Base-by-base conservation (phyloP, 2,888 invertebrate genomes). In the Smittia sp. region DNA sequence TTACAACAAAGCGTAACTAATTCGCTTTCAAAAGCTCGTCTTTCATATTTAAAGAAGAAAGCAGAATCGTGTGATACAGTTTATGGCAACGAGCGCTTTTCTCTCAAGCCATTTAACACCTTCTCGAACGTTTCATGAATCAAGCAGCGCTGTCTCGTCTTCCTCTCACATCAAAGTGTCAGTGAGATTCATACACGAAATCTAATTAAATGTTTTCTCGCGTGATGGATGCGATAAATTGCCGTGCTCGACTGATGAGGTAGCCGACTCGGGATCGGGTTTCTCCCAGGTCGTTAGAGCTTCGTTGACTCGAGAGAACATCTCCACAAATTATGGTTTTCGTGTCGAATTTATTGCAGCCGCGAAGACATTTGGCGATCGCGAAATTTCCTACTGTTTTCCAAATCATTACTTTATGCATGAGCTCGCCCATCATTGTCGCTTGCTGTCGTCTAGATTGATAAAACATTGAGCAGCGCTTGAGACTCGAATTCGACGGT, bases 1-100 rank as follows among this genome's bases (percentile, higher is more conserved):
- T 32, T 25, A 69, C 69, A 69, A 69, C 69, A 69, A 69, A 69
- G 69, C 69, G 54, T 54, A 69, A 69, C 69, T 41, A 69, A 69
- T 69, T 69, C 27, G 32, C 25, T 11, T 46, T 15, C 41, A 27
- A 22, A 68, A 68, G 25, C 46, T 68, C 24, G 22, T 46, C 24
- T 46, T 46, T 24, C 32, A 27, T 32, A 58, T 1, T 1, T 11
- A 11, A 1, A 18, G 4, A 18, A 58, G 58, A 18, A 58, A 9
- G 11, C 18, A 6, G 15, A 6, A 46, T 69, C 69, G 69, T 69
- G 69, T 69, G 69, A 69, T 69, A 69, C 27, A 69, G 69, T 69
- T 69, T 69, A 69, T 54, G 52, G 54, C 27, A 69, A 69, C 24
- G 52, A 69, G 52, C 52, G 22, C 18, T 4, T 58, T 39, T 41